Base-by-base conservation (phyloP, 2,888 invertebrate species). In the Eurytoma californica region DNA sequence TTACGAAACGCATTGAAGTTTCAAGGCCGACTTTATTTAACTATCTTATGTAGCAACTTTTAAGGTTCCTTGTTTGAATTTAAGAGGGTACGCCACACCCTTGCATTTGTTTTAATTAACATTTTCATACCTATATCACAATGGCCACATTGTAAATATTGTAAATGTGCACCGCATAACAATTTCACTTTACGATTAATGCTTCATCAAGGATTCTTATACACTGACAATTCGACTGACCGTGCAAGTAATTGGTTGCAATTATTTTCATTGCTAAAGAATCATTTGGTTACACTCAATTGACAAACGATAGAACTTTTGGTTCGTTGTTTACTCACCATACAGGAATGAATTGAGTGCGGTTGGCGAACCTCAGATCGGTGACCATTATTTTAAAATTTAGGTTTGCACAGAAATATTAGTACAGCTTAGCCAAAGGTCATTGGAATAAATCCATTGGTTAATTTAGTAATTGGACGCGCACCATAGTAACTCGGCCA, bases 341-440 rank as follows among this genome's bases (percentile, higher is more conserved):
- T 65, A 83, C 80, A 24, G 86, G 84, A 66, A 83, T 78, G 53
- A 80, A 83, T 57, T 86, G 86, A 61, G 78, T 78, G 79, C 84
- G 86, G 83, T 86, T 85, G 57, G 84, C 86, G 77, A 84, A 86
- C 20, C 79, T 83, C 77, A 86, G 73, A 82, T 88, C 85, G 82
- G 85, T 86, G 24, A 86, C 81, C 86, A 87, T 88, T 57, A 79
- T 82, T 68, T 3, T 16, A 47, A 20, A 18, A 28, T 18, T 57
- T 24, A 39, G 9, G 12, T 3, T 30, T 58, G 7, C 20, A 39
- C 18, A 9, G 61, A 13, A 74, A 47, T 68, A 39, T 75, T 63
- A n/a, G 39, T 0, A 39, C 57, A 1, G 0, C 9, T n/a, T 16
- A 39, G 2, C 3, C 28, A 47, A 12, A 63, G 39, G 5, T 39